Conservation (phyloP, 2,113 vertebrate species). For the Stercorarius parasiticus region DNA sequence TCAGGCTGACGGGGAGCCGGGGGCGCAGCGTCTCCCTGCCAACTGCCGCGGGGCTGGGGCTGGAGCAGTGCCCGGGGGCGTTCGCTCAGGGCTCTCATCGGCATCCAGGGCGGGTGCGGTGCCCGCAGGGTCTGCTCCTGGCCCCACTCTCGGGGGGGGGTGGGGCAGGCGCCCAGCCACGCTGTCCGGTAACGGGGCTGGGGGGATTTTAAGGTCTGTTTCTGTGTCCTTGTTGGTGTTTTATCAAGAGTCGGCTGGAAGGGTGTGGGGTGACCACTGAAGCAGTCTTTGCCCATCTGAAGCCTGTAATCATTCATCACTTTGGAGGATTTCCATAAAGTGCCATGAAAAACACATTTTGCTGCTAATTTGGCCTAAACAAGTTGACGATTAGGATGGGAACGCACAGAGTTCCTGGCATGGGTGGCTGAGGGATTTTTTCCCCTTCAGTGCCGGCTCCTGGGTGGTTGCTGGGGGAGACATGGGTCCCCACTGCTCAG, state of each 20-base stretch:
- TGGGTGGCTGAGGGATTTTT: background rate
- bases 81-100: background rate
- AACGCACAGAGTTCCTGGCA: background rate
- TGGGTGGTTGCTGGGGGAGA: background rate
- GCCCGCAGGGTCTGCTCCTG: background rate
- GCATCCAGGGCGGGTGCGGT: background rate
- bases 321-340: slow-evolving; percentile 24
- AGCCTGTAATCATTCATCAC: background rate
- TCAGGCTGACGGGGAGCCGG: background rate
- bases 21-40: background rate
- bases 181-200: background rate
- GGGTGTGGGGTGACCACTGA: background rate
- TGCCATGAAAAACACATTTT: slow-evolving; percentile 39
- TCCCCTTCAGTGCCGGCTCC: background rate
- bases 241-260: background rate
- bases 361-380: slow-evolving; percentile 33
- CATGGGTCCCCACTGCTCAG: rapidly evolving
- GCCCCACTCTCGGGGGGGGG: rapidly evolving
- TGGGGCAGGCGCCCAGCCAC: background rate
- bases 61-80: background rate
- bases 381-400: background rate
- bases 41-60: background rate
- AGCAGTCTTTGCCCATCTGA: background rate
- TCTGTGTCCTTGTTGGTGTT: background rate
- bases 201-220: background rate